phyloP scores from a whole-genome alignment of 2,113 vertebrate species.

The Saimiri boliviensis region DNA sequence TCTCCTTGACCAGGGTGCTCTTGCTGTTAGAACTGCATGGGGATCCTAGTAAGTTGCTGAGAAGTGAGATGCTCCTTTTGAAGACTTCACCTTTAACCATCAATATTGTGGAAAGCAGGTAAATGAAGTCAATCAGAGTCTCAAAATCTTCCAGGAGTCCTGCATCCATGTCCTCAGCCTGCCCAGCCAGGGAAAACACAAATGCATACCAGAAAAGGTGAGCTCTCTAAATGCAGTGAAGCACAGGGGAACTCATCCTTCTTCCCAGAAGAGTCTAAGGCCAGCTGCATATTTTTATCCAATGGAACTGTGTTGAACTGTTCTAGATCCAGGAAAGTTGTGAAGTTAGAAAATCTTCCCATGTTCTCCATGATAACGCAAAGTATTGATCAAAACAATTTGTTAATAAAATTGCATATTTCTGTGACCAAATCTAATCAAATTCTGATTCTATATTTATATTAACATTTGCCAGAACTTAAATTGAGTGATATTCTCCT shows the following conservation, averaged over 20 bases:
- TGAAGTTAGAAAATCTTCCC: not conserved
- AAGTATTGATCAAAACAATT: not conserved
- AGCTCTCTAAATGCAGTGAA: not conserved
- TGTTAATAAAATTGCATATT: not conserved
- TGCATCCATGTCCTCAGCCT: not conserved
- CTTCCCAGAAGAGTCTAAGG: not conserved
- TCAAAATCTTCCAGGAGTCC: not conserved
- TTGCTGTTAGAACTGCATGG: not conserved
- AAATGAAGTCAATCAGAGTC: not conserved
- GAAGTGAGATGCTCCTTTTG: not conserved
- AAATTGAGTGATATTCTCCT: not conserved
- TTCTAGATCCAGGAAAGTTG: not conserved
- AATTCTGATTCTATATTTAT: not conserved
- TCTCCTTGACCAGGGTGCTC: not conserved
- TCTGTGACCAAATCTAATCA: not conserved
- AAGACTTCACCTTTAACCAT: not conserved
- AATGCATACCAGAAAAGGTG: not conserved
- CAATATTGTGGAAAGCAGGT: not conserved
- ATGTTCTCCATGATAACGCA: not conserved
- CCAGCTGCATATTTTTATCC: not conserved
- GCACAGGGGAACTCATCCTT: not conserved
- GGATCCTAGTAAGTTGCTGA: not conserved
- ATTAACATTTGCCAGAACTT: not conserved
- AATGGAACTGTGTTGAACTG: too few relatives aligned
- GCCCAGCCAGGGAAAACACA: not conserved